Conservation (phyloP, 2,797 vertebrate genomes). For the Poecilia wingei region DNA sequence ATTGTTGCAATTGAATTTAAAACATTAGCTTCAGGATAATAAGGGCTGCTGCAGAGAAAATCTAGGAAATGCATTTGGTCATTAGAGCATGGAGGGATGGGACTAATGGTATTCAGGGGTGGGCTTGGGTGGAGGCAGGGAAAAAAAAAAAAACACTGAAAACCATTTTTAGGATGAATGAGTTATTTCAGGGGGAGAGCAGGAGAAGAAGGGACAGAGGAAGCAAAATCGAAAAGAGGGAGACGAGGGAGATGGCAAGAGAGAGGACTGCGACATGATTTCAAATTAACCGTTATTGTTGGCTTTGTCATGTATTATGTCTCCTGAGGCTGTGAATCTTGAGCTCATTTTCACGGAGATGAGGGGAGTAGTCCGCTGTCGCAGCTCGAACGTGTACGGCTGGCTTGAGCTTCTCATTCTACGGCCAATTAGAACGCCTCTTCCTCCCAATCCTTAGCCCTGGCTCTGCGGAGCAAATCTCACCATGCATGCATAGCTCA, state of each 20-base stretch:
- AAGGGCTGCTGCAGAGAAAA: conserved; percentile 77
- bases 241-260: conserved; percentile 57
- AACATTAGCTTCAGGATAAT: conserved; percentile 80
- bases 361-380: conserved; percentile 75
- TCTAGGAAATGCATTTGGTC: conserved; percentile 81
- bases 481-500: conserved; percentile 69
- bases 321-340: conserved; percentile 65
- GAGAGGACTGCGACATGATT: conserved; percentile 75
- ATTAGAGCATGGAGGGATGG: conserved; percentile 72
- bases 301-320: conserved; percentile 75
- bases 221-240: conserved; percentile 63
- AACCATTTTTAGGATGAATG: conserved; percentile 77
- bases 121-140: conserved; percentile 60
- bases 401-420: conserved; percentile 77
- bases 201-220: conserved; percentile 34
- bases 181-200: conserved; percentile 71
- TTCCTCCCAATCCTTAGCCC: conserved; percentile 70
- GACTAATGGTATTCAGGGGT: conserved; percentile 76
- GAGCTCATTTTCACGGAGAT: conserved; percentile 82
- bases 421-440: conserved; percentile 79
- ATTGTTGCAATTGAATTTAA: conserved; percentile 82
- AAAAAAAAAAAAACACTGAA: conserved; percentile 50
- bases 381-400: conserved; percentile 72
- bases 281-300: conserved; percentile 75
- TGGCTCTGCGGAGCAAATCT: conserved; percentile 71